Evolutionary conservation across 2,113 vertebrate genomes (phyloP), one percentile per base, ranked within the genome.

Genomic region (Regulus satrapa): DNA sequence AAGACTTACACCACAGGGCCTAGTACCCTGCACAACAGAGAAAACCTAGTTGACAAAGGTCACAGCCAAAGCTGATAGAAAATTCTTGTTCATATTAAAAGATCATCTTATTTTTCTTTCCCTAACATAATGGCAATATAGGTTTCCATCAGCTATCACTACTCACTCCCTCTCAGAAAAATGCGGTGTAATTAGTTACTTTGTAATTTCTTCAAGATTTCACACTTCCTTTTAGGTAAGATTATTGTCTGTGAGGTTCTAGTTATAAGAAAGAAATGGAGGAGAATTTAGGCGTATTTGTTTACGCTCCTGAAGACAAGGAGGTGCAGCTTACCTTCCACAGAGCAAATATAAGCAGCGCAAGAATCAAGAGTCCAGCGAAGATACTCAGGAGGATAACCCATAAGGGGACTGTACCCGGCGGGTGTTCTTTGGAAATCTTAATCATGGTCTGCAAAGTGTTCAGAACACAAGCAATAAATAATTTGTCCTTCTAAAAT

Each of bases 381-480:
- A 99, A 98, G 79, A 99, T 98, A 85, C 99, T 99, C 79, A 99
- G 54, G 52, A 99, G 98, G 82, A 99, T 99, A 63, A 99, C 99
- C 99, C 99, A 99, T 9, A 99, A 84, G 0, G 99, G 99, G 40
- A 99, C 99, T 81, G 97, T 98, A 79, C 98, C 98, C 1, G 97
- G 98, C 5, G 96, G 79, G 29, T 98, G 97, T 41, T 99, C 99
- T 93, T 99, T 99, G 14, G 98, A 99, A 78, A 99, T 96, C 88
- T 99, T 98, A 97, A 99, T 98, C 79, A 96, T 98, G 21, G 98
- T 98, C 99, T 99, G 95, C 14, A 98, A 97, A 92, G 54, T 5
- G 55, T 94, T 94, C 26, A 48, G 80, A 96, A 89, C 25, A 17
- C 26, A 79, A 58, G 45, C 4, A 78, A 21, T 87, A 88, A 92